These are phyloP conservation scores for Lasioglossum figueresi DNA, from an alignment of 2,888 invertebrate species.

Conservation along the genomic window DNA sequence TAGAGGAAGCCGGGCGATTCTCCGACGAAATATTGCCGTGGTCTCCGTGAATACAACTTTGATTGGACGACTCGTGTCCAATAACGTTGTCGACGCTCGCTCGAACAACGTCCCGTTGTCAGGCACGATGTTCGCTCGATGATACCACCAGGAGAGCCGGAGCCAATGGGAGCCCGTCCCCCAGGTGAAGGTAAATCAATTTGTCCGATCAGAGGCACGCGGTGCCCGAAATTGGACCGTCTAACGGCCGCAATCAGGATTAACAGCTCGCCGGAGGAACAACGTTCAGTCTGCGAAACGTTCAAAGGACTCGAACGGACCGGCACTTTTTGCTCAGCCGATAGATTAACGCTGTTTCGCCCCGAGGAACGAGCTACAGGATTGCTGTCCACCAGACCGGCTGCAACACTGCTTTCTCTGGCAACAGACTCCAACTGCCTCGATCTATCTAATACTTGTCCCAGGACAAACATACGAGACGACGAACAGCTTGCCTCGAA, in stretches of 20 bases:
- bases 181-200: slow-evolving; percentile 44
- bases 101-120: slow-evolving; percentile 35
- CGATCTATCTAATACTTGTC: not conserved
- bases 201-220: slow-evolving; percentile 32
- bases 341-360: not conserved
- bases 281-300: not conserved
- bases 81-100: slow-evolving; percentile 58
- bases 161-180: slow-evolving; percentile 36
- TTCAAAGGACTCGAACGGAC: not conserved
- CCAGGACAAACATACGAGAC: not conserved
- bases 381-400: not conserved
- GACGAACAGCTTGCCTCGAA: not conserved
- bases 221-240: slow-evolving; percentile 34
- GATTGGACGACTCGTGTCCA: slow-evolving; percentile 59
- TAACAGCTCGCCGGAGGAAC: not conserved
- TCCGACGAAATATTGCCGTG: slow-evolving; percentile 1
- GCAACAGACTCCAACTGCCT: not conserved
- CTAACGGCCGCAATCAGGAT: slow-evolving; percentile 6
- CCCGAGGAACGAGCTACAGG: not conserved
- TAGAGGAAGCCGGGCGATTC: not conserved
- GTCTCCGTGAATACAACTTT: slow-evolving; percentile 56
- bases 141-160: slow-evolving; percentile 26
- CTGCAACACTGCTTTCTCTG: not conserved
- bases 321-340: not conserved
- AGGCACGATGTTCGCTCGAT: slow-evolving; percentile 41